phyloP scores from a whole-genome alignment of 2,888 invertebrate genomes.

The Liodrosophila aerea region DNA sequence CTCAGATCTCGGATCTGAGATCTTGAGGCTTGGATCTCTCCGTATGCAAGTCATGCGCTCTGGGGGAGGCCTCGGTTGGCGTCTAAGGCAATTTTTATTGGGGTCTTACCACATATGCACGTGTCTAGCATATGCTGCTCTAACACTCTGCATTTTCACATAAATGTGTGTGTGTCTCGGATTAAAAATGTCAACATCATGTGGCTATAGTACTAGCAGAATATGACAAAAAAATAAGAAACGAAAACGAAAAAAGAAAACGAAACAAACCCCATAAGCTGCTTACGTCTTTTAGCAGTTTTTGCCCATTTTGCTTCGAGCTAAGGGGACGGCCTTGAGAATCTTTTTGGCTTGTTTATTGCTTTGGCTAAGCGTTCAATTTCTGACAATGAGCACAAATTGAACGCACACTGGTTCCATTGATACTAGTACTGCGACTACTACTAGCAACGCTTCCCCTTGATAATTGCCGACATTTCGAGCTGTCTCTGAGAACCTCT shows the following conservation, averaged over 20 bases:
- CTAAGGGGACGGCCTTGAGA: constrained; percentile 52
- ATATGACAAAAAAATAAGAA: too few relatives aligned
- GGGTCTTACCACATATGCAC: constrained; percentile 38
- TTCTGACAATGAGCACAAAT: constrained; percentile 47
- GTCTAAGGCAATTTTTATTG: constrained; percentile 35
- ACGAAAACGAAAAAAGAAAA: too few relatives aligned
- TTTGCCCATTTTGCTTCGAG: constrained; percentile 21
- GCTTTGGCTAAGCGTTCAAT: constrained; percentile 40
- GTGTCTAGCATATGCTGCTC: constrained; percentile 8
- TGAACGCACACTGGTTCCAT: constrained; percentile 26
- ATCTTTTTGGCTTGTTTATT: constrained; percentile 47
- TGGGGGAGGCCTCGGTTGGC: constrained; percentile 2
- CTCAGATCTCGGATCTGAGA: constrained; percentile 19
- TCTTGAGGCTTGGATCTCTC: constrained; percentile 18
- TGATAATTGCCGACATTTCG: constrained; percentile 35
- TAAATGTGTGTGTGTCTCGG: constrained; percentile 14
- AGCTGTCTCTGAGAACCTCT: constrained; percentile 16
- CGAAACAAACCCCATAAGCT: constrained; percentile 32
- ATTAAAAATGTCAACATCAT: constrained; percentile 57
- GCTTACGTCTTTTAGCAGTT: constrained; percentile 38
- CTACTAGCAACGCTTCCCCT: constrained; percentile 15
- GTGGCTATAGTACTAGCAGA: constrained; percentile 19
- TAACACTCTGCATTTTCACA: background rate
- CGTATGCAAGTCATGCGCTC: constrained; percentile 50
- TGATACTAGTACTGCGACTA: too few relatives aligned